Evolutionary conservation across 1,140 invertebrate genomes (phyloP).

Genomic region (Aricia agestis): DNA sequence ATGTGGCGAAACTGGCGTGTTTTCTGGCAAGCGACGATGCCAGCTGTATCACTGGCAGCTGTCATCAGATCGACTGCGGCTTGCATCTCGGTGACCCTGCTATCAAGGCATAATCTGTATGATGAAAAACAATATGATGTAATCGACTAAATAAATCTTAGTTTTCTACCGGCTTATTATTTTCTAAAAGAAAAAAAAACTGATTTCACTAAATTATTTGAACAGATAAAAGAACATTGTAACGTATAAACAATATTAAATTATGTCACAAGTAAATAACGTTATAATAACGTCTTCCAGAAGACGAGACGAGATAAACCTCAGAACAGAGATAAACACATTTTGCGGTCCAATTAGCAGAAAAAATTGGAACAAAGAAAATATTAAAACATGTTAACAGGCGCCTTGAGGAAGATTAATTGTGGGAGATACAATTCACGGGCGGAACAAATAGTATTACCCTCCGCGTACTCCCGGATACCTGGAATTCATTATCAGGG

Average conservation of each 20-base stretch:
- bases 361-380: conserved; percentile 4
- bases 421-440: conserved; percentile 4
- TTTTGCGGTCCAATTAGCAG: neutral
- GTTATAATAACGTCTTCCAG: neutral
- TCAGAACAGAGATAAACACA: neutral
- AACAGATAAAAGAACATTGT: too few species aligned
- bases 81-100: conserved; percentile 36
- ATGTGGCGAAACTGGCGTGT: conserved; percentile 48
- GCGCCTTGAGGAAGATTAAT: conserved; percentile 14
- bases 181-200: conserved; percentile 19
- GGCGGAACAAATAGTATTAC: conserved; percentile 11
- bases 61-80: conserved; percentile 48
- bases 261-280: neutral
- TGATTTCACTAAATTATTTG: too few species aligned
- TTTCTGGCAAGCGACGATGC: conserved; percentile 57
- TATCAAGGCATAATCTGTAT: conserved; percentile 7
- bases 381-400: conserved; percentile 12
- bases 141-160: neutral
- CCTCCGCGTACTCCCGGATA: conserved; percentile 1
- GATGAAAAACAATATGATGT: neutral
- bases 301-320: neutral
- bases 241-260: too few species aligned
- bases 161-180: neutral
- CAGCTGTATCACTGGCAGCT: conserved; percentile 46
- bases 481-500: conserved; percentile 47